phyloP scores from a whole-genome alignment of 1,140 invertebrate genomes.

The Plodia interpunctella region DNA sequence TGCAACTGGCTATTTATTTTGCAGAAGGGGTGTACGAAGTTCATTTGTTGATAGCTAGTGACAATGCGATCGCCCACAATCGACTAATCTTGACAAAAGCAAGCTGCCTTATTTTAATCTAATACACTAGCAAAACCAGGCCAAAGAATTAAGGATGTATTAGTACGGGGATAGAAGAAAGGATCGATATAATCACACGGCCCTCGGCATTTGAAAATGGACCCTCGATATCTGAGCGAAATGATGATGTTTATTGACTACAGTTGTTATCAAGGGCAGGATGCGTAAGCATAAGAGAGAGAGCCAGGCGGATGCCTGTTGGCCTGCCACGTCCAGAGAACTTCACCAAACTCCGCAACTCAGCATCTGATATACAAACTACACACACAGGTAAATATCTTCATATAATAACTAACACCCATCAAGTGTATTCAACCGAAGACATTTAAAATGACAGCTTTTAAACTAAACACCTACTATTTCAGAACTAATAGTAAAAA shows the following conservation, averaged over 20 bases:
- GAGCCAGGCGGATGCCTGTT: conserved; percentile 66
- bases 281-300: conserved; percentile 74
- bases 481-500: too few relatives aligned
- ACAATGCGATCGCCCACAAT: conserved; percentile 69
- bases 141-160: conserved; percentile 74
- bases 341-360: conserved; percentile 48
- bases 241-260: conserved; percentile 63
- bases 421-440: too few relatives aligned
- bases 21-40: conserved; percentile 70
- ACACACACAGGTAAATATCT: conserved; percentile 43
- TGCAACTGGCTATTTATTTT: conserved; percentile 37
- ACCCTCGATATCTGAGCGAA: conserved; percentile 64
- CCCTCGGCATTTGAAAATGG: conserved; percentile 72
- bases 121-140: conserved; percentile 65
- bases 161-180: conserved; percentile 44
- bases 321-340: conserved; percentile 62
- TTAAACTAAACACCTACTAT: too few relatives aligned
- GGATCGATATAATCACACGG: conserved; percentile 71
- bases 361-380: conserved; percentile 61
- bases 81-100: conserved; percentile 51
- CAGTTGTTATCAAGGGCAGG: conserved; percentile 60
- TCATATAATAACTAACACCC: neutral
- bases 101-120: conserved; percentile 44
- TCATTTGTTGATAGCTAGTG: conserved; percentile 66
- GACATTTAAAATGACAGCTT: too few relatives aligned